These are phyloP conservation scores for Campoletis sonorensis DNA, from an alignment of 1,140 invertebrate genomes.

Conservation along the genomic window DNA sequence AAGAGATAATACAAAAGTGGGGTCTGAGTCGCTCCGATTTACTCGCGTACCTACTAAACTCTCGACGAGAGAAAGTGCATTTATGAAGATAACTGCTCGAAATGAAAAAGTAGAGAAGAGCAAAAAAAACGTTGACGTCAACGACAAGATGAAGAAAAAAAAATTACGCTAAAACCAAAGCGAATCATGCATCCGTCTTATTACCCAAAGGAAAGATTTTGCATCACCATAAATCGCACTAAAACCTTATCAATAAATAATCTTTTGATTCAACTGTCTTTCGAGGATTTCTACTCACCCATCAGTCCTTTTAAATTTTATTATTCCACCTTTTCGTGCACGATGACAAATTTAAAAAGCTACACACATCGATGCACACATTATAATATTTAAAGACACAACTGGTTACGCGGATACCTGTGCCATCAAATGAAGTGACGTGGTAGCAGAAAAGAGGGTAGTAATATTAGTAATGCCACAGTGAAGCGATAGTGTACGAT, in stretches of 20 bases:
- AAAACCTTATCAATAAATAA: no score
- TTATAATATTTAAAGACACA: neutral
- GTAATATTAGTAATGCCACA: constrained; percentile 4
- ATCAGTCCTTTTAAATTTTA: no score
- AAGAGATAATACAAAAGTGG: neutral
- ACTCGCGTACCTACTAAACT: neutral
- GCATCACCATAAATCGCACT: no score
- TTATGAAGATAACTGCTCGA: neutral
- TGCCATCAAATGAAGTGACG: constrained; percentile 11
- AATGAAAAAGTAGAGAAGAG: neutral
- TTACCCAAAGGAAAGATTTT: no score
- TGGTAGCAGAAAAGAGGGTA: neutral
- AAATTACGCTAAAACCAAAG: neutral
- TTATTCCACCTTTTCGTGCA: no score
- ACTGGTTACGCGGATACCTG: neutral
- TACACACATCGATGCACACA: neutral
- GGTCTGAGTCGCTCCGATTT: neutral
- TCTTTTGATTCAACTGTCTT: no score
- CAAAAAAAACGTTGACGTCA: neutral
- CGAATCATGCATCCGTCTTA: neutral
- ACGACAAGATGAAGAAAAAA: neutral
- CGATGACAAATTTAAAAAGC: neutral
- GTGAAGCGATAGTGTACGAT: constrained; percentile 32
- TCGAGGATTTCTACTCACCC: no score
- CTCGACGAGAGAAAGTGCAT: neutral